phyloP scores from a whole-genome alignment of 2,888 invertebrate genomes.

The Sphecodes monilicornis region DNA sequence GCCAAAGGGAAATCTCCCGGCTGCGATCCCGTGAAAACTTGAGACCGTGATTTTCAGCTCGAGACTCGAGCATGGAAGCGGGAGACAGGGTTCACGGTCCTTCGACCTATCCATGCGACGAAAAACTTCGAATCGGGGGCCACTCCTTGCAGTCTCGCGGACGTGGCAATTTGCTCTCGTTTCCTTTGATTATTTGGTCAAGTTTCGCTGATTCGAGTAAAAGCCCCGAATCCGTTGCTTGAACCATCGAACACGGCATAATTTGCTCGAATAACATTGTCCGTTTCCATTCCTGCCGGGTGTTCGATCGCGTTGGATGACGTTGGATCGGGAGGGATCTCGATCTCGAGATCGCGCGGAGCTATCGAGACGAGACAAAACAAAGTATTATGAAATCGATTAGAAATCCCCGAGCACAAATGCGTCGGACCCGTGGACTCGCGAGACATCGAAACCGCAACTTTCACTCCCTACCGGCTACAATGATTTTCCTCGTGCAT shows the following conservation, averaged over 20 bases:
- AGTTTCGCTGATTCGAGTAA: constrained; percentile 38
- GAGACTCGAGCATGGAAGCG: too few relatives aligned
- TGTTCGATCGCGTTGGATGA: neutral
- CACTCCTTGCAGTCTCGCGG: constrained; percentile 1
- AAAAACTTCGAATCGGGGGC: neutral
- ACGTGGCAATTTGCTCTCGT: constrained; percentile 29
- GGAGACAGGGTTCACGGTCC: neutral
- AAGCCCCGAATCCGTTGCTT: constrained; percentile 27
- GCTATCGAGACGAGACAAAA: neutral
- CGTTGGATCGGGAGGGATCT: neutral
- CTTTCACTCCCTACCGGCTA: constrained; percentile 26
- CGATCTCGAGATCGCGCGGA: neutral
- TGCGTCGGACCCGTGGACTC: neutral
- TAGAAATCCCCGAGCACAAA: constrained; percentile 25
- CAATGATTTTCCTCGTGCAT: constrained; percentile 25
- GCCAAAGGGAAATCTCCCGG: too few relatives aligned
- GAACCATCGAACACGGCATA: neutral
- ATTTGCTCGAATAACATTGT: neutral
- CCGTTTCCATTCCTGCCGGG: neutral
- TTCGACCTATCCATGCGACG: neutral
- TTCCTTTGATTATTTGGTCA: constrained; percentile 33
- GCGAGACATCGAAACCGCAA: constrained; percentile 20
- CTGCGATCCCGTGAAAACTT: constrained; percentile 19
- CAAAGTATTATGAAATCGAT: constrained; percentile 24
- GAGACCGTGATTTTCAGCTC: constrained; percentile 38